phyloP scores from a whole-genome alignment of 2,888 invertebrate genomes.

The Agrochola lota region DNA sequence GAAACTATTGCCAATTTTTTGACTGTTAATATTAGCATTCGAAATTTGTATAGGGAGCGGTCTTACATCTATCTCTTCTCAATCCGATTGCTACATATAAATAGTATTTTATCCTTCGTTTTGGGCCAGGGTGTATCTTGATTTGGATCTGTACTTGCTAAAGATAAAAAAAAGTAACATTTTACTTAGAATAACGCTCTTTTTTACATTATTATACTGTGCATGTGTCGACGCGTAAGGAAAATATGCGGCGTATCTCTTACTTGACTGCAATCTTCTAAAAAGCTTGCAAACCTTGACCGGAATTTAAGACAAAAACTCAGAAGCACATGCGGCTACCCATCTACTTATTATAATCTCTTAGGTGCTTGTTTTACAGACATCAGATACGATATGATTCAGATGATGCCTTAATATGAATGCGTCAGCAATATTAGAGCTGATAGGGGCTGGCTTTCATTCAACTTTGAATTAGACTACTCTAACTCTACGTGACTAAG shows the following conservation, averaged over 20 bases:
- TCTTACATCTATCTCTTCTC: neutral
- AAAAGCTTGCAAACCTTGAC: constrained; percentile 54
- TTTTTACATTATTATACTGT: constrained; percentile 16
- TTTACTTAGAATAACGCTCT: neutral
- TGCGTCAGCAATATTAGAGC: neutral
- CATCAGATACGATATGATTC: neutral
- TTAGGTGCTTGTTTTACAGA: constrained; percentile 4
- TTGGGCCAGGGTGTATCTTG: neutral
- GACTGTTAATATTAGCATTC: neutral
- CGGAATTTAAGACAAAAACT: constrained; percentile 43
- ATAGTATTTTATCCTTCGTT: neutral
- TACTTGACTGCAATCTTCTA: constrained; percentile 55
- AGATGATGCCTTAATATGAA: neutral
- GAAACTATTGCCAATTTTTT: neutral
- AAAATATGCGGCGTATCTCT: constrained; percentile 25
- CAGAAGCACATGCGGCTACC: constrained; percentile 2
- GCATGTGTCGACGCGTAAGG: constrained; percentile 6
- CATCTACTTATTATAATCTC: constrained; percentile 48
- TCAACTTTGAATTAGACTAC: neutral
- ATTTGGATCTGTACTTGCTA: neutral
- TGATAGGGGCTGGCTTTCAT: neutral
- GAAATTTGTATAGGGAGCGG: neutral
- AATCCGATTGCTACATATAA: neutral
- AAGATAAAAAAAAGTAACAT: neutral
- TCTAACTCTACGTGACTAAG: neutral